Evolutionary conservation across 2,797 vertebrate genomes (phyloP).

Genomic region (Myotis vivesi): DNA sequence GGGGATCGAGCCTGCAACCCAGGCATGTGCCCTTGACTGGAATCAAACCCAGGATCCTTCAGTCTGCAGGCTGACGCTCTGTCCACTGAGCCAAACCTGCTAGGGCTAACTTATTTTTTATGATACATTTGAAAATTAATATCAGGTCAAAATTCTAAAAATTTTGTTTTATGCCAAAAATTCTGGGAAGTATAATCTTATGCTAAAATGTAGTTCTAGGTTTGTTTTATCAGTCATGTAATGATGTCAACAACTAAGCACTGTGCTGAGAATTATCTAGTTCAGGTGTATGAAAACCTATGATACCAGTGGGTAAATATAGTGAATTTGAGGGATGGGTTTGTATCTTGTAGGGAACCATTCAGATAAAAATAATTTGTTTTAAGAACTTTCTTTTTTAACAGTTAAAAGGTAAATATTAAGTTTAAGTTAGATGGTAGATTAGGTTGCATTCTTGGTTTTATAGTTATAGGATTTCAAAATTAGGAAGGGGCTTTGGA

Average conservation of each 20-base stretch:
- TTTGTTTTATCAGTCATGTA: neutral
- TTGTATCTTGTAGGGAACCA: neutral
- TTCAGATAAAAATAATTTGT: neutral
- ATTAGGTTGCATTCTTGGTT: conserved; percentile 22
- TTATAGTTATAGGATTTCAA: neutral
- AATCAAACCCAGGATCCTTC: too few species aligned
- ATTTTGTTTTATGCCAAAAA: neutral
- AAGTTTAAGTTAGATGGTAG: neutral
- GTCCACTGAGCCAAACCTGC: too few species aligned
- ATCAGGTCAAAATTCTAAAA: neutral
- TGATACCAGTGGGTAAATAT: neutral
- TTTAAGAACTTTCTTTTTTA: neutral
- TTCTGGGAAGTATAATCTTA: neutral
- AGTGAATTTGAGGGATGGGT: neutral
- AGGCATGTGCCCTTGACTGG: too few species aligned
- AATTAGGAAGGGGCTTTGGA: conserved; percentile 10
- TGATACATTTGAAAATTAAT: conserved; percentile 9
- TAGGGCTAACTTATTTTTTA: neutral
- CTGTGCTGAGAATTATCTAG: neutral
- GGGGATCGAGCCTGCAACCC: too few species aligned
- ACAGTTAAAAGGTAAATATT: neutral
- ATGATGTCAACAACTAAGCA: neutral
- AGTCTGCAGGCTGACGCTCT: too few species aligned
- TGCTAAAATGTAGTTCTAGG: neutral
- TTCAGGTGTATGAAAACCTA: neutral